These are phyloP conservation scores for Passer montanus DNA, from an alignment of 2,113 vertebrate species.

Conservation along the genomic window DNA sequence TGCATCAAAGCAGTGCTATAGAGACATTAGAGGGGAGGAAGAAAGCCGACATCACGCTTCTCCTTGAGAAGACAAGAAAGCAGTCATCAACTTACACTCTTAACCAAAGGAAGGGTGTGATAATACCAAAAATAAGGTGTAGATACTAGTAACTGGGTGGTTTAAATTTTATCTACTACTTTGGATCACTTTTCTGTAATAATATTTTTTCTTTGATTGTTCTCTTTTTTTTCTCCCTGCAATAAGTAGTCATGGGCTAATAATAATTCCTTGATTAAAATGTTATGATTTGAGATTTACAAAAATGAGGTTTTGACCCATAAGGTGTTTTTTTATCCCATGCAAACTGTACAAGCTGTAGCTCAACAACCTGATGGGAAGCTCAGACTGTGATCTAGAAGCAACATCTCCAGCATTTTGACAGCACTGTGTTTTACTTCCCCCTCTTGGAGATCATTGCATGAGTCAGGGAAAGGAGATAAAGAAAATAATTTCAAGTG, in stretches of 20 bases:
- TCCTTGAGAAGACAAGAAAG: background rate
- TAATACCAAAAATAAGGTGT: background rate
- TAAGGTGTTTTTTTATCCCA: background rate
- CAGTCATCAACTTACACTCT: background rate
- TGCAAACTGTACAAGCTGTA: background rate
- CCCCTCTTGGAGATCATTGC: background rate
- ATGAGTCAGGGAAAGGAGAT: background rate
- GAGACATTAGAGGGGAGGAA: background rate
- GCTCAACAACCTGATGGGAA: background rate
- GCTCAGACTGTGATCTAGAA: background rate
- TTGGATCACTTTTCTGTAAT: background rate
- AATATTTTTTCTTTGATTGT: background rate
- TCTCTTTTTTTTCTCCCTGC: rapidly evolving
- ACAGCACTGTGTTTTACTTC: background rate
- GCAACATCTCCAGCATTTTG: background rate
- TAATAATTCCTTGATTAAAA: background rate
- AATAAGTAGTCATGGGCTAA: background rate
- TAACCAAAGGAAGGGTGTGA: background rate
- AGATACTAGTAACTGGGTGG: background rate
- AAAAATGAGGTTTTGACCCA: background rate
- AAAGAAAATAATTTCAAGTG: background rate
- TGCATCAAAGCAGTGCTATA: background rate
- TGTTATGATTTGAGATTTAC: background rate
- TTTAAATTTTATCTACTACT: background rate
- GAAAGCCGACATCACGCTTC: background rate